These are phyloP conservation scores for Antheraea mylitta DNA, from an alignment of 1,140 invertebrate species.

Conservation along the genomic window DNA sequence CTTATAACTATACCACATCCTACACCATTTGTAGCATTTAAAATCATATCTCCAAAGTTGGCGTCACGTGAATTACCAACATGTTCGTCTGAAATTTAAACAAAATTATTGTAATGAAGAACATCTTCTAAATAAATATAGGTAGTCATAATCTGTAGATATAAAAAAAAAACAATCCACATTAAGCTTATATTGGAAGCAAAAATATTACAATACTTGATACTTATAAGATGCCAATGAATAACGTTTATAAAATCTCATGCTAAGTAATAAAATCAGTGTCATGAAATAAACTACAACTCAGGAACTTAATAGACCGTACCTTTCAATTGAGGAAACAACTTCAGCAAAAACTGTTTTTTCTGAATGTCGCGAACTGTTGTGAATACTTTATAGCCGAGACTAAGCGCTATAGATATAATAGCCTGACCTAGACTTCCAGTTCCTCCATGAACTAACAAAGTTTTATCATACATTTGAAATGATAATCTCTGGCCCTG, in stretches of 20 bases:
- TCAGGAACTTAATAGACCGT: neutral
- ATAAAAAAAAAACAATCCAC: no score
- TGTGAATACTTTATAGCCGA: slow-evolving; percentile 68
- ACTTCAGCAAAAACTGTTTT: slow-evolving; percentile 38
- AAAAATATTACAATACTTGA: no score
- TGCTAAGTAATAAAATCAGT: no score
- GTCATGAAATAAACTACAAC: no score
- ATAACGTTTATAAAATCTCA: no score
- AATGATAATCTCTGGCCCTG: neutral
- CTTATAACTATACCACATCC: slow-evolving; percentile 79
- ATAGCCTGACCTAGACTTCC: slow-evolving; percentile 87
- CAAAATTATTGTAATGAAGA: neutral
- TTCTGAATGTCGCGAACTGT: slow-evolving; percentile 59
- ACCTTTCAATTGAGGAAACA: slow-evolving; percentile 49
- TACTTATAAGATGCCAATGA: no score
- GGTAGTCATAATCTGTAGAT: no score
- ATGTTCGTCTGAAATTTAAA: slow-evolving; percentile 36
- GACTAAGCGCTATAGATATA: slow-evolving; percentile 81
- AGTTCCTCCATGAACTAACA: slow-evolving; percentile 84
- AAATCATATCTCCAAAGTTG: slow-evolving; percentile 62
- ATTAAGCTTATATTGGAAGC: no score
- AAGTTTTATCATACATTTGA: neutral
- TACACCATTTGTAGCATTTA: slow-evolving; percentile 49
- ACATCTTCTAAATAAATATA: no score
- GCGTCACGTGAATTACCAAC: slow-evolving; percentile 70